phyloP scores from a whole-genome alignment of 2,113 vertebrate species.

The Pleuronectes platessa region DNA sequence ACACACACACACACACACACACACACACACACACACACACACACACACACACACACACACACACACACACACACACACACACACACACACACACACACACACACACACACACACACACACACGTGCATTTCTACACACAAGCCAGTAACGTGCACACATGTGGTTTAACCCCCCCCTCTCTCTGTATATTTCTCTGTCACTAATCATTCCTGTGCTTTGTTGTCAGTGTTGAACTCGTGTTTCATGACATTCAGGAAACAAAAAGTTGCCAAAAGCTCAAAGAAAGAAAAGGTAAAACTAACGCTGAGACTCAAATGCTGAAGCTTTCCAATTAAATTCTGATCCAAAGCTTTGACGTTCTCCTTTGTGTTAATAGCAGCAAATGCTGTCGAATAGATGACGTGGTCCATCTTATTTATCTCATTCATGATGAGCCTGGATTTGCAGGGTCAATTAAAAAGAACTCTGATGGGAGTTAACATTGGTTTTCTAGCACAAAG shows the following conservation, averaged over 20 bases:
- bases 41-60: background rate
- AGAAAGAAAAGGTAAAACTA: slow-evolving; percentile 1
- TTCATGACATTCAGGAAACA: background rate
- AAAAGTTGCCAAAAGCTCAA: background rate
- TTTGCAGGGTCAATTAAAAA: background rate
- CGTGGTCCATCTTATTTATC: background rate
- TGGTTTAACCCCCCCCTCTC: slow-evolving; percentile 1
- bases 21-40: background rate
- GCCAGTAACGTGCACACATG: background rate
- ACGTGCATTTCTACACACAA: background rate
- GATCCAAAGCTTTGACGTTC: background rate
- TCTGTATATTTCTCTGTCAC: background rate
- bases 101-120: background rate
- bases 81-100: slow-evolving; percentile 12
- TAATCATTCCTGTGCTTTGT: slow-evolving; percentile 3
- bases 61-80: background rate
- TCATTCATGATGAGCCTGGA: background rate
- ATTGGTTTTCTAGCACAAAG: background rate
- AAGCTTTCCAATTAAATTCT: background rate
- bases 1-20: background rate
- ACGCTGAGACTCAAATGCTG: background rate
- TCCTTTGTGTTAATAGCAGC: background rate
- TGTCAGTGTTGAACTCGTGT: background rate
- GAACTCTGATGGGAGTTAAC: background rate
- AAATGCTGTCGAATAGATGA: too few relatives aligned